Conservation (phyloP, 37 sponge, comb jelly and placozoan genomes). For the Beroe forskalii region DNA sequence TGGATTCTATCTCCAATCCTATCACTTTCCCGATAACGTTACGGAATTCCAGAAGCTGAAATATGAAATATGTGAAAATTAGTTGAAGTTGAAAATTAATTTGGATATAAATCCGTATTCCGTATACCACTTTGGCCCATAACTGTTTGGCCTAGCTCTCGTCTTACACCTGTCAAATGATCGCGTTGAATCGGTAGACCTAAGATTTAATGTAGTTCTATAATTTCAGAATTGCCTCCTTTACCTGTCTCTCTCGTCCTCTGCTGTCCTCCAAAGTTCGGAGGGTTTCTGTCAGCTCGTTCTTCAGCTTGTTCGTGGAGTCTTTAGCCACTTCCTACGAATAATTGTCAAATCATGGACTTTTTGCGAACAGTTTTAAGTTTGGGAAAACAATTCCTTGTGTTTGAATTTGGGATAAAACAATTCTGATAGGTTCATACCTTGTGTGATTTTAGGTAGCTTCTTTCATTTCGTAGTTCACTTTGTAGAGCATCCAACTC, state of each 20-base stretch:
- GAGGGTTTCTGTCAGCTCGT: conserved; percentile 51
- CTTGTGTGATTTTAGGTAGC: conserved; percentile 48
- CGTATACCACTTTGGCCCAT: no score
- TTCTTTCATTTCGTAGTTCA: conserved; percentile 28
- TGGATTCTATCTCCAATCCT: conserved; percentile 1
- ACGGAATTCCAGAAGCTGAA: conserved; percentile 31
- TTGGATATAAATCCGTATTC: no score
- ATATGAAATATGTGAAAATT: no score
- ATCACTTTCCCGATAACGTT: background rate
- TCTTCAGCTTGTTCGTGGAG: conserved; percentile 14
- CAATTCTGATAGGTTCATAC: background rate
- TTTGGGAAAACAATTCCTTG: background rate
- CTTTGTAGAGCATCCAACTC: conserved; percentile 3
- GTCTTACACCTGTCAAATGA: no score
- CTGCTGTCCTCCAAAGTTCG: conserved; percentile 57
- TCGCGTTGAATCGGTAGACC: no score
- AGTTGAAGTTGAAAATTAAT: no score
- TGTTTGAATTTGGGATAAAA: background rate
- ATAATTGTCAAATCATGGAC: no score
- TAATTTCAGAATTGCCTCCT: no score
- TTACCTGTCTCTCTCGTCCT: conserved; percentile 40
- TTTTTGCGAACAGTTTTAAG: background rate
- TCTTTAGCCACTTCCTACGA: conserved; percentile 9
- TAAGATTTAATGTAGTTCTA: no score
- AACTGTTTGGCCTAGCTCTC: no score